A percentile compares a stretch with the other conserved stretches of the same genome.
These are phyloP conservation scores for Stramonita haemastoma DNA, from an alignment of 2,888 invertebrate species.

Conservation along the genomic window DNA sequence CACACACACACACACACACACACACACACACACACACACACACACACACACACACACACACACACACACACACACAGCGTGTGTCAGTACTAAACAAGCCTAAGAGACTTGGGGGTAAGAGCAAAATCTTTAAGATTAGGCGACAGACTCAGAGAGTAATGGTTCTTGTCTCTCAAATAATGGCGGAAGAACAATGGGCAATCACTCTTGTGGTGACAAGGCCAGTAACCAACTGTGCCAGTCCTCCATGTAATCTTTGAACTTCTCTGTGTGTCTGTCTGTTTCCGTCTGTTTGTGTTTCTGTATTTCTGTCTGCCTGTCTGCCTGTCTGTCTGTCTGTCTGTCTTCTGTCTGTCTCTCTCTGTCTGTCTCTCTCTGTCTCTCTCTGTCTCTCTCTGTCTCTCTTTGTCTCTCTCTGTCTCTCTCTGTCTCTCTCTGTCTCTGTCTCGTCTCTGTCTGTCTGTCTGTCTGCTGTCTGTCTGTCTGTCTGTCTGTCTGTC, in stretches of 20 bases:
- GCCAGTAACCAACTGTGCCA: neutral
- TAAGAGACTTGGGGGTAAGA: neutral
- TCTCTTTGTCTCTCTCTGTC: neutral
- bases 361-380: neutral
- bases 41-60: neutral
- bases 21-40: no score
- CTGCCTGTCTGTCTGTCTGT: neutral
- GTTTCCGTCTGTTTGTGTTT: neutral
- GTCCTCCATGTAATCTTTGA: neutral
- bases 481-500: neutral
- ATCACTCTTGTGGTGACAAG: slow-evolving; percentile 21
- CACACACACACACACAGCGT: neutral
- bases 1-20: no score
- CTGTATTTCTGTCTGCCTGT: neutral
- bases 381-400: neutral
- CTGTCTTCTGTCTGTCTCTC: neutral
- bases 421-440: neutral
- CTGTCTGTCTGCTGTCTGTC: neutral
- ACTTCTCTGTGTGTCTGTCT: neutral
- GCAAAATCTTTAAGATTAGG: neutral
- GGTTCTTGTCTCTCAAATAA: no score
- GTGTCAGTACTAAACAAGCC: no score
- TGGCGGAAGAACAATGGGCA: neutral
- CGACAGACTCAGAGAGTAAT: no score
- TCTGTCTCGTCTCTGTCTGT: no score